These are phyloP conservation scores for Apolygus lucorum DNA, from an alignment of 1,140 invertebrate genomes.

Conservation along the genomic window DNA sequence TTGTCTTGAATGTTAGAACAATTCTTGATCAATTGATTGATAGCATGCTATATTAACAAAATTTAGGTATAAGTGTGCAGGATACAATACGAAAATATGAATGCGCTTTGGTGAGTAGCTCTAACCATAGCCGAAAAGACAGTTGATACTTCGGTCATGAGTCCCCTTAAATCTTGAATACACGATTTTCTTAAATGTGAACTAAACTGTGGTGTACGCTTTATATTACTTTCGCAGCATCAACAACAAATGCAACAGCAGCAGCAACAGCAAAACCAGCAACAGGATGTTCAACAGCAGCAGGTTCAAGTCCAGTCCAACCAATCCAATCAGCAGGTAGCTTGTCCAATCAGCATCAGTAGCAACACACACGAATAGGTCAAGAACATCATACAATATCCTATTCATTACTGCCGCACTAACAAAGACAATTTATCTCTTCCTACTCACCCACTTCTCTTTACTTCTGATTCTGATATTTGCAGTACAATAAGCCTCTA, in stretches of 20 bases:
- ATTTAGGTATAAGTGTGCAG: not conserved
- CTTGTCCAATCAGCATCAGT: too few relatives aligned
- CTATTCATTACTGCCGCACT: too few relatives aligned
- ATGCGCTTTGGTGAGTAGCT: not conserved
- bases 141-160: not conserved
- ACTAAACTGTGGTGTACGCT: not conserved
- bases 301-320: not conserved
- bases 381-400: too few relatives aligned
- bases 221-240: not conserved
- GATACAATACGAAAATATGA: not conserved
- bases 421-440: too few relatives aligned
- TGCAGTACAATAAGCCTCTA: not conserved
- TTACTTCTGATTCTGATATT: not conserved
- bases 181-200: not conserved
- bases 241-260: constrained; percentile 21
- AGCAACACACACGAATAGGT: too few relatives aligned
- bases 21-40: too few relatives aligned
- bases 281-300: constrained; percentile 22
- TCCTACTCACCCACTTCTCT: not conserved
- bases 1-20: too few relatives aligned
- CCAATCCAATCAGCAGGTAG: not conserved
- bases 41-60: too few relatives aligned
- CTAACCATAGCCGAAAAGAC: not conserved
- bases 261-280: constrained; percentile 13
- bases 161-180: not conserved